A percentile compares a stretch with the other conserved stretches of the same genome.
Conservation (phyloP, 2,888 invertebrate genomes). For the Dryobotodes eremita region DNA sequence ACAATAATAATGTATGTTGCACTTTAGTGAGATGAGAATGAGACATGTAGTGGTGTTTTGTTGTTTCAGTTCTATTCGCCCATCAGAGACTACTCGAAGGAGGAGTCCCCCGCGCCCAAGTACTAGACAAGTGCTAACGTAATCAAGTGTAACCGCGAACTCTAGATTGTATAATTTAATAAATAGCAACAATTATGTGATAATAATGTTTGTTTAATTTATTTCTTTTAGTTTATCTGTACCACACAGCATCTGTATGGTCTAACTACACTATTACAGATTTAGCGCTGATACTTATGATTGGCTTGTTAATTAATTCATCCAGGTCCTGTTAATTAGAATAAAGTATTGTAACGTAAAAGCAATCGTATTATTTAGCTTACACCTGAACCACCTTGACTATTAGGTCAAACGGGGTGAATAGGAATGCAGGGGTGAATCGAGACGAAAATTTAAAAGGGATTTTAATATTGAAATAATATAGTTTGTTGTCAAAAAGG, state of each 20-base stretch:
- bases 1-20: not conserved
- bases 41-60: constrained; percentile 23
- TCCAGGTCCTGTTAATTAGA: not conserved
- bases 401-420: too few species aligned
- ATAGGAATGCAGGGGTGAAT: too few species aligned
- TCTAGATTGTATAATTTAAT: constrained; percentile 84
- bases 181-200: constrained; percentile 78
- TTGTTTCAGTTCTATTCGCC: constrained; percentile 94
- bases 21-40: not conserved
- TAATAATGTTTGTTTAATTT: constrained; percentile 61
- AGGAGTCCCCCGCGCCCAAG: constrained; percentile 93
- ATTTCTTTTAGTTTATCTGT: constrained; percentile 8
- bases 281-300: not conserved
- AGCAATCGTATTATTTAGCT: constrained; percentile 25
- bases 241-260: not conserved
- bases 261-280: not conserved
- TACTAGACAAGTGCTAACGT: constrained; percentile 84
- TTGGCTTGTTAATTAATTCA: not conserved
- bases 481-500: too few species aligned
- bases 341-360: constrained; percentile 12
- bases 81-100: constrained; percentile 92
- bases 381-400: not conserved
- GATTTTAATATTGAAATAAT: too few species aligned
- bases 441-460: too few species aligned
- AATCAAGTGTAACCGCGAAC: constrained; percentile 68